Base-by-base conservation (phyloP, 2,888 invertebrate genomes). In the Rhagophthalmus giganteus region DNA sequence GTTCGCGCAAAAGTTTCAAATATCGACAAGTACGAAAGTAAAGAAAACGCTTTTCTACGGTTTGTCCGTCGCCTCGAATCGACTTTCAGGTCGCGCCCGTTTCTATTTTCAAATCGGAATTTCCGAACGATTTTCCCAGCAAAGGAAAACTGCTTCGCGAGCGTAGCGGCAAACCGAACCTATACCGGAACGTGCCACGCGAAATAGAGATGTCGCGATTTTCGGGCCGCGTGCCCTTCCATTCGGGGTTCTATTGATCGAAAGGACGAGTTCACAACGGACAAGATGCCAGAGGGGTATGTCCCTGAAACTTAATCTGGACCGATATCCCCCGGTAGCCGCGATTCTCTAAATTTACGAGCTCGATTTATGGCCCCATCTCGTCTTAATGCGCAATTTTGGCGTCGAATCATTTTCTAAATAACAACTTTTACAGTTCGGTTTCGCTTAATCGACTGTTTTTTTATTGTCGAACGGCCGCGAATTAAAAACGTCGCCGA, bases 261-360 rank as follows among this genome's bases (percentile, higher is more conserved):
- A 14, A 33, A 56, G 55, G 63, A 55, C 60, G 61, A 59, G 61
- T 61, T 60, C 61, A 57, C 40, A 47, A 45, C 49, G 24, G 51
- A 50, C 38, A 48, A 54, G 53, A 53, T 53, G 46, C 55, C 53
- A 52, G 57, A 58, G 49, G n/a, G n/a, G 52, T 55, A 56, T 53
- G 54, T 49, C 55, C 51, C 51, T 54, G 46, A 55, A 58, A 53
- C 40, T 51, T 47, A 46, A 58, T 60, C 55, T 56, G 55, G 44
- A 57, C 50, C 57, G 41, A 49, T n/a, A n/a, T n/a, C 42, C 47
- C 40, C 30, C 39, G 42, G 16, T 13, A 31, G 27, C 28, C 40
- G 31, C 38, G 47, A 56, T 54, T 55, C 37, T 30, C 54, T 42
- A 55, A 54, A 45, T 50, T 52, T 41, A 35, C 27, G 50, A 35